Base-by-base conservation (phyloP, 2,113 vertebrate species). In the Odontesthes bonariensis region DNA sequence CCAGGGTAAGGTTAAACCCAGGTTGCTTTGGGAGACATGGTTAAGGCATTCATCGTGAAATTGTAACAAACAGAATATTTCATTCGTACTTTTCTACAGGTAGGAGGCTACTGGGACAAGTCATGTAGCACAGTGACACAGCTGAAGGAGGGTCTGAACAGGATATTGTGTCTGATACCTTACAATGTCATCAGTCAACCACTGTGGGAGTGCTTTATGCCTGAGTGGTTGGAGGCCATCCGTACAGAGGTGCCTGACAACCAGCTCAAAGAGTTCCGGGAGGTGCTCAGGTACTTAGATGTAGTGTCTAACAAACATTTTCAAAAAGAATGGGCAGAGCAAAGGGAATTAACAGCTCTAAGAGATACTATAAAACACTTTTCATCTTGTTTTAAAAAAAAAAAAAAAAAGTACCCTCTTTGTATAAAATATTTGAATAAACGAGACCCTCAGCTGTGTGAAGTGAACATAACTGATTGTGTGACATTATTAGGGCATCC, bases 41-140 rank as follows among this genome's bases (percentile, higher is more conserved):
- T 9, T 12, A 31, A 49, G 14, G 12, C 35, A 52, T 40, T 72
- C 9, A 55, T 65, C 5, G 3, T n/a, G 17, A 19, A 19, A n/a
- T 49, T 49, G 19, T 8, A n/a, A 49, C 2, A 49, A 8, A 8
- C 16, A 16, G 8, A 44, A 49, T 19, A 49, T 49, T 19, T 8
- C 11, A 1, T 56, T 3, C 10, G 31, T 23, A 17, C 49, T 58
- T 75, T 19, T 58, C 40, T 10, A 33, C 68, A 99, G 98, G 98
- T 99, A 79, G 98, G 98, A 63, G 98, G 98, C 22, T 99, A 98
- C 92, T 99, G 98, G 98, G 98, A 99, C 92, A 99, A 98, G 83
- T 98, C 96, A 0, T 99, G 98, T 68, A 98, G 94, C 89, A 96
- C 96, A 3, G 98, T 99, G 84, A 98, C 95, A 13, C 98, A 99